phyloP scores from a whole-genome alignment of 1,140 invertebrate species.

The Aphis craccivora region DNA sequence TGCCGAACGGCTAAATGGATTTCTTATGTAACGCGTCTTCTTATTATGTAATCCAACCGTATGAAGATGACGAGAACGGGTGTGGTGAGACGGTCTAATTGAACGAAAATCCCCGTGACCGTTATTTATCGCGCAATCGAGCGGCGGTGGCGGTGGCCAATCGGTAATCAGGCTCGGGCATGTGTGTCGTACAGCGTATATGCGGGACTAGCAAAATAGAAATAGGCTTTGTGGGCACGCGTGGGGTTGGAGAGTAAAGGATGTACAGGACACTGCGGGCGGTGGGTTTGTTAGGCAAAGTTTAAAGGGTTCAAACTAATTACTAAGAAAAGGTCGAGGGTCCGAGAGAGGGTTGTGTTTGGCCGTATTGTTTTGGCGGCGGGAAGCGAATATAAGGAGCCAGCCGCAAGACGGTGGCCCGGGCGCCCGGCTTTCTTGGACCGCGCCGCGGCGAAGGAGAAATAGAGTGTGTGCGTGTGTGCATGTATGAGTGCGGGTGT shows the following conservation, averaged over 20 bases:
- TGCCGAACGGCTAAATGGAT: slow-evolving; percentile 31
- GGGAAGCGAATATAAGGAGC: slow-evolving; percentile 44
- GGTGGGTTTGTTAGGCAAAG: slow-evolving; percentile 57
- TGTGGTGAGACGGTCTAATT: slow-evolving; percentile 23
- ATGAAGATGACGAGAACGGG: not conserved
- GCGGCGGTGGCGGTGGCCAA: not conserved
- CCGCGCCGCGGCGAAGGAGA: slow-evolving; percentile 4
- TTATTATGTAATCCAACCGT: not conserved
- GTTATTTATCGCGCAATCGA: slow-evolving; percentile 49
- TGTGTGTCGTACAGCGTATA: slow-evolving; percentile 28
- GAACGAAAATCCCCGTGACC: slow-evolving; percentile 32
- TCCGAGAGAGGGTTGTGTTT: slow-evolving; percentile 52
- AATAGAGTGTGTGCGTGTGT: not conserved
- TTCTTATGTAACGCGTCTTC: slow-evolving; percentile 47
- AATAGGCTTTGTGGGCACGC: too few relatives aligned
- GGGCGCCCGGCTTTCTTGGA: slow-evolving; percentile 43
- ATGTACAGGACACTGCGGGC: not conserved
- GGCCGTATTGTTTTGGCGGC: slow-evolving; percentile 55
- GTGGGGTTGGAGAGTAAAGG: not conserved
- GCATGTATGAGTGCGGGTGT: too few relatives aligned
- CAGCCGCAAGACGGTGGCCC: slow-evolving; percentile 50
- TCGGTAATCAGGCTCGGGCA: slow-evolving; percentile 45
- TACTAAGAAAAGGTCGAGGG: slow-evolving; percentile 58
- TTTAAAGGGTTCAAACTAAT: slow-evolving; percentile 58
- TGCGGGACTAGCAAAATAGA: not conserved